Evolutionary conservation across 2,888 invertebrate genomes (phyloP), one percentile per base, ranked within the genome.

Genomic region (Agapostemon virescens): DNA sequence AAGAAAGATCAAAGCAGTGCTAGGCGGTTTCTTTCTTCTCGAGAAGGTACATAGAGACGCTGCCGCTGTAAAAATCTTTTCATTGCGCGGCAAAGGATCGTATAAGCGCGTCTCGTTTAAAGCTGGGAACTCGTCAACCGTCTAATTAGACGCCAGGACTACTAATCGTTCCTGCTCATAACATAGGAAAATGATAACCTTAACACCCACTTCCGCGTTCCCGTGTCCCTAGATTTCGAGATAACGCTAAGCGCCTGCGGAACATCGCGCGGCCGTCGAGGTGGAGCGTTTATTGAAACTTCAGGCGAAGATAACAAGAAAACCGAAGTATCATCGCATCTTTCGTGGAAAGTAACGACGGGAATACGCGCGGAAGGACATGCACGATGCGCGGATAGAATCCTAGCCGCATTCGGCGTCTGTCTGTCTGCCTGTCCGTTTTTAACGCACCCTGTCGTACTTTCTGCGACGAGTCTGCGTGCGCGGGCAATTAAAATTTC

Each of bases 401-500:
- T 13, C 36, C 40, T 70, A 52, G 17, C 73, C 68, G 36, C 20
- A 9, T 63, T 73, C 40, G 55, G 45, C 33, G 17, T 23, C n/a
- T 13, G 64, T 64, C 33, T 23, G 17, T 23, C n/a, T 13, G 64
- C 40, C 33, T 23, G 26, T 70, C 49, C n/a, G 49, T 49, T 49
- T 52, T 58, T 15, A 23, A 7, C 30, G 52, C 55, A 69, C 42
- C 40, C 67, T n/a, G 38, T 17, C 36, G 30, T 30, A 26, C 67
- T 67, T 40, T 66, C 68, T 36, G 42, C 42, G 30, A n/a, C 30
- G 15, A 42, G 68, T 1, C 36, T 68, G 26, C 17, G n/a, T 9
- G 17, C 36, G 20, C 20, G 17, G 58, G 11, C 63, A 63, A 74
- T 74, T 68, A 74, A 75, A 68, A 74, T 77, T 77, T 63, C 63